A percentile compares a stretch with the other conserved stretches of the same genome.
phyloP scores from a whole-genome alignment of 2,113 vertebrate genomes.

The Vidua chalybeata region DNA sequence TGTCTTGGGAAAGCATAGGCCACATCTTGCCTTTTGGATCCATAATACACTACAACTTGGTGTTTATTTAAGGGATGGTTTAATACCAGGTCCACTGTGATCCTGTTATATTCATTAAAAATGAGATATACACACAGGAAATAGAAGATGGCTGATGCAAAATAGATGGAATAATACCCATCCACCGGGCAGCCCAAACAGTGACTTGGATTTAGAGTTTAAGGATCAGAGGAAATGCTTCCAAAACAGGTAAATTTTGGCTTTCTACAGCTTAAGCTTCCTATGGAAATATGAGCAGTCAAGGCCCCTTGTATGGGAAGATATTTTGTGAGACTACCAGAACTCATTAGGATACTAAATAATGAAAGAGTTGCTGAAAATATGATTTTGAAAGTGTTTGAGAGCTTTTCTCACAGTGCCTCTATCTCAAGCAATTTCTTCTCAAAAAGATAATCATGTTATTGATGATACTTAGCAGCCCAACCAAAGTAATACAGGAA shows the following conservation, averaged over 20 bases:
- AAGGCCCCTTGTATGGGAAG: not conserved
- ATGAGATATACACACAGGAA: not conserved
- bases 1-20: not conserved
- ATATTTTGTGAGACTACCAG: not conserved
- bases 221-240: not conserved
- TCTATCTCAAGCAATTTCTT: slow-evolving; percentile 21
- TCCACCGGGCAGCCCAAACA: not conserved
- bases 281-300: not conserved
- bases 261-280: not conserved
- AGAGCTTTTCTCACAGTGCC: not conserved
- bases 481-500: slow-evolving; percentile 14
- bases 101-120: not conserved
- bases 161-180: not conserved
- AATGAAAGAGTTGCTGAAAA: slow-evolving; percentile 13
- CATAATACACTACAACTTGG: not conserved
- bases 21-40: not conserved
- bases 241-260: not conserved
- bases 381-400: not conserved
- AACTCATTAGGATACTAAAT: slow-evolving; percentile 39
- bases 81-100: not conserved
- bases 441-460: slow-evolving; percentile 26
- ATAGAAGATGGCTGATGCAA: not conserved
- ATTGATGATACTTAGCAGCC: slow-evolving; percentile 30
- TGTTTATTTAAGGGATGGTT: not conserved
- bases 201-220: not conserved